Base-by-base conservation (phyloP, 2,797 vertebrate genomes). In the Garrulus glandarius region DNA sequence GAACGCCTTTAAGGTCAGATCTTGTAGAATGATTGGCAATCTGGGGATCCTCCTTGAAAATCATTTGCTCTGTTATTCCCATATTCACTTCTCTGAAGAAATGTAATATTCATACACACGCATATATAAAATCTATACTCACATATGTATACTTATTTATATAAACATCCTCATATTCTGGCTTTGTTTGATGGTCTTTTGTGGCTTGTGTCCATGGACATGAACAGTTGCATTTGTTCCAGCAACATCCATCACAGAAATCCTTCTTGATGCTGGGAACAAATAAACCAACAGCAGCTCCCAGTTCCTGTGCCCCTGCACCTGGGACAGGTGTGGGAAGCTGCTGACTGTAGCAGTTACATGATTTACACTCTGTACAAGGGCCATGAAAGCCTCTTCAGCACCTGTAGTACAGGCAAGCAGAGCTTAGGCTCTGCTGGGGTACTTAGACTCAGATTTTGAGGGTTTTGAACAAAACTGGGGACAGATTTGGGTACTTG, bases 401-500 rank as follows among this genome's bases (percentile, higher is more conserved):
- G 61, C 32, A 43, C 36, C 53, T 44, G 32, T 4, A 23, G 29
- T 0, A 2, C 15, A 59, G 84, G 44, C 17, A 32, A 89, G 36
- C 4, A 50, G 57, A 59, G 49, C 15, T 75, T 26, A 39, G 43
- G 43, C 26, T 34, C 24, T 55, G 20, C 24, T 63, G 27, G 24
- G 6, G 5, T 49, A 22, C 43, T 69, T 12, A 15, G 26, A 41
- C 32, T n/a, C 36, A 49, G 50, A 32, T 68, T 39, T 52, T 56
- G 36, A 78, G 41, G 20, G 20, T 3, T 84, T 52, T 75, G 34
- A 76, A 44, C 18, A 79, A 59, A 91, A 63, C 1, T 4, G 0
- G 30, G 36, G 9, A 10, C 1, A 1, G 22, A 36, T 59, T 46
- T 68, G 26, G 16, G 18, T 0, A 1, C 8, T 69, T 36, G 10